A percentile compares a stretch with the other conserved stretches of the same genome.
These are phyloP conservation scores for Neocloeon triangulifer DNA, from an alignment of 1,140 invertebrate species.

Conservation along the genomic window DNA sequence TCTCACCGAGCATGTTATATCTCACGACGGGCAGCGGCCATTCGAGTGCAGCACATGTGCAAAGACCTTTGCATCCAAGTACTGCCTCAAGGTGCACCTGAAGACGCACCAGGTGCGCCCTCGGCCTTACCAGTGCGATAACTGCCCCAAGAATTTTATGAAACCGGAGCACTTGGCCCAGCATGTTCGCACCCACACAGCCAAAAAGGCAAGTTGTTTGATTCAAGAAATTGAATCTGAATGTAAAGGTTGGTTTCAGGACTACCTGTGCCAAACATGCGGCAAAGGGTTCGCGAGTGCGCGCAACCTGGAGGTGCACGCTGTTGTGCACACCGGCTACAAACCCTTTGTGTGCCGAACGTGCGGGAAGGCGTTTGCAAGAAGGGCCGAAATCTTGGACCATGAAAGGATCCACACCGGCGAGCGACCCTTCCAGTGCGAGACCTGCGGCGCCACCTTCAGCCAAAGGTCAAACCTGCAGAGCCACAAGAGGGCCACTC, in stretches of 20 bases:
- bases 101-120: constrained; percentile 47
- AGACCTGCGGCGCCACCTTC: constrained; percentile 50
- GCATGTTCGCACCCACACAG: constrained; percentile 11
- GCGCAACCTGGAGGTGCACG: constrained; percentile 48
- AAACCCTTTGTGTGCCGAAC: constrained; percentile 42
- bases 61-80: constrained; percentile 55
- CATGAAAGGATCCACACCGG: constrained; percentile 65
- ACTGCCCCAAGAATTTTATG: constrained; percentile 49
- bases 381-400: constrained; percentile 49
- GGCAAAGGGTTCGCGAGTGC: constrained; percentile 50
- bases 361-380: constrained; percentile 51
- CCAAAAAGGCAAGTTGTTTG: too few species aligned
- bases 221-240: too few species aligned
- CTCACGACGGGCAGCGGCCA: constrained; percentile 39
- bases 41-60: constrained; percentile 37
- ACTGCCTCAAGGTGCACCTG: constrained; percentile 46
- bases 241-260: too few species aligned
- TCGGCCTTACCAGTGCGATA: constrained; percentile 36
- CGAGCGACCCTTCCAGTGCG: constrained; percentile 65
- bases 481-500: constrained; percentile 53
- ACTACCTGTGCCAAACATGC: constrained; percentile 11
- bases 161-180: constrained; percentile 35
- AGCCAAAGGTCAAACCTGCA: constrained; percentile 56
- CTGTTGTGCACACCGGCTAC: constrained; percentile 40
- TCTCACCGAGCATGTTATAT: constrained; percentile 32